phyloP scores from a whole-genome alignment of 2,888 invertebrate species.

The Chrysolina americana region DNA sequence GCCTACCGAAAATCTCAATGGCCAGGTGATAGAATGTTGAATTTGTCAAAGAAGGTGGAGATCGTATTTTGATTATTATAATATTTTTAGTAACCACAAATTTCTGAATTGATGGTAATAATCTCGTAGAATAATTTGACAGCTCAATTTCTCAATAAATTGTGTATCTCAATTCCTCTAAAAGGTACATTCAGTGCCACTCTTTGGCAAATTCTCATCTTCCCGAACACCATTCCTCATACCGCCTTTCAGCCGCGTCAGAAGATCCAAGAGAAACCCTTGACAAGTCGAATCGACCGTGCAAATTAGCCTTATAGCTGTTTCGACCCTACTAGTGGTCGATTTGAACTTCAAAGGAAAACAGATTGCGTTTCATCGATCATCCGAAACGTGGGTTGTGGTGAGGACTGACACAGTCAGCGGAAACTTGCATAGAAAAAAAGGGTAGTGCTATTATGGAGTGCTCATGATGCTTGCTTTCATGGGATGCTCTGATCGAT shows the following conservation, averaged over 20 bases:
- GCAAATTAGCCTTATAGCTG: conserved; percentile 88
- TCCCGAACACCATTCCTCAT: not conserved
- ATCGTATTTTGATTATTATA: too few species aligned
- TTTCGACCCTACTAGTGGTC: conserved; percentile 85
- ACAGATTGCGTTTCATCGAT: conserved; percentile 96
- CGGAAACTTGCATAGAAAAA: conserved; percentile 80
- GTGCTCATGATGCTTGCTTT: not conserved
- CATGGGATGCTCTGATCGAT: too few species aligned
- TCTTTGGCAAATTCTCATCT: not conserved
- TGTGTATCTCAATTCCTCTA: too few species aligned
- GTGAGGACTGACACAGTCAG: conserved; percentile 94
- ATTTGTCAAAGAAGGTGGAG: too few species aligned
- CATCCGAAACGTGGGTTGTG: conserved; percentile 91
- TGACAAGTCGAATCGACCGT: conserved; percentile 81
- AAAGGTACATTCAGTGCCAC: not conserved
- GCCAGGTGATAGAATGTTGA: too few species aligned
- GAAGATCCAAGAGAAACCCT: conserved; percentile 69
- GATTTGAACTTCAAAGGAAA: conserved; percentile 90
- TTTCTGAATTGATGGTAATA: too few species aligned
- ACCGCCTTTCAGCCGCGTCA: not conserved
- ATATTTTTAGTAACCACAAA: too few species aligned
- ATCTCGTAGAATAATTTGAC: too few species aligned
- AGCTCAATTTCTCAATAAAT: too few species aligned
- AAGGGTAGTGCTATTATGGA: not conserved
- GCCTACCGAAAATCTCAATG: too few species aligned